These are phyloP conservation scores for Drosophila cardini DNA, from an alignment of 1,140 invertebrate species.

Conservation along the genomic window DNA sequence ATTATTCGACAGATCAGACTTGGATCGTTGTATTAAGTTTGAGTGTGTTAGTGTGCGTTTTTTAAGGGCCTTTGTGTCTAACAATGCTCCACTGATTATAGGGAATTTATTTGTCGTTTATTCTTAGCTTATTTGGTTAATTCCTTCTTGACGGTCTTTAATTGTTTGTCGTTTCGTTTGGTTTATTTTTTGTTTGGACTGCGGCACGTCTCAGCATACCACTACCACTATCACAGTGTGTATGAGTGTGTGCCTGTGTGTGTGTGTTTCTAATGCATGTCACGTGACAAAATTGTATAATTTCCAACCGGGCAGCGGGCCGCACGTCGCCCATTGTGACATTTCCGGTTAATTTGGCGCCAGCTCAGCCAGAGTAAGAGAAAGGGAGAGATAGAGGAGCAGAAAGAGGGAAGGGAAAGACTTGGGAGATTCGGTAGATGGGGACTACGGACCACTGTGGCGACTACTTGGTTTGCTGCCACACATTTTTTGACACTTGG, in stretches of 20 bases:
- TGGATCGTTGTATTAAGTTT: conserved; percentile 1
- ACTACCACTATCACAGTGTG: conserved; percentile 27
- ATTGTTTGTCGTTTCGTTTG: conserved; percentile 64
- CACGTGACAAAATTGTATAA: conserved; percentile 84
- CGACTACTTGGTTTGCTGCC: conserved; percentile 21
- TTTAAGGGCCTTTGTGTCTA: neutral
- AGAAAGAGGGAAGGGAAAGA: neutral
- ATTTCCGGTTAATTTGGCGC: conserved; percentile 82
- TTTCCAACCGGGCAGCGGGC: conserved; percentile 77
- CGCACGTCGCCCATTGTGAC: conserved; percentile 81
- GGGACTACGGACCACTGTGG: neutral
- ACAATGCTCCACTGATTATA: conserved; percentile 23
- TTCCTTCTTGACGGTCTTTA: conserved; percentile 68
- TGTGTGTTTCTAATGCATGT: conserved; percentile 75
- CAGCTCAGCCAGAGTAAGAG: conserved; percentile 58
- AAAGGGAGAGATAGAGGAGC: neutral
- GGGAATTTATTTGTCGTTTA: conserved; percentile 23
- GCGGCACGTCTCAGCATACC: conserved; percentile 60
- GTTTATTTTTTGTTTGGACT: conserved; percentile 41
- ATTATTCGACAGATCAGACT: conserved; percentile 1
- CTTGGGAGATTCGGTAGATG: neutral
- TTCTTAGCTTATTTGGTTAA: conserved; percentile 39
- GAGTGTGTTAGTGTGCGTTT: neutral
- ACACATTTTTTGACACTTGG: conserved; percentile 76
- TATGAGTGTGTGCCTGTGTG: conserved; percentile 32